Evolutionary conservation across 1,140 invertebrate species (phyloP).

Genomic region (Batillaria attramentaria): DNA sequence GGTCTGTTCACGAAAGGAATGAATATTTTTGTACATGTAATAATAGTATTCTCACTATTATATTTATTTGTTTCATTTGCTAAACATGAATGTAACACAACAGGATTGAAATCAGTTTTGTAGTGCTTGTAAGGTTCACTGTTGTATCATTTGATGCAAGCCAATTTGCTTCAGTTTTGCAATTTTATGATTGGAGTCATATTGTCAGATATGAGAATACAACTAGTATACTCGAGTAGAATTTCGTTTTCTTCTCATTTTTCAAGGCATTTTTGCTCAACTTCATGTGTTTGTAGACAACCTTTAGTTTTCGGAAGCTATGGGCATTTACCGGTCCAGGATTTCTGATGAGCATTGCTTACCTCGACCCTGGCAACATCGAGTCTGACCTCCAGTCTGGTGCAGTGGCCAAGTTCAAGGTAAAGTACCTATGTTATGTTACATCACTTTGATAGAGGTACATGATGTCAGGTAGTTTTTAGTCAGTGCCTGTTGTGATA

Average conservation of each 20-base stretch:
- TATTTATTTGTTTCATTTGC: background rate
- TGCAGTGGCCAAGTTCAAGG: conserved; percentile 84
- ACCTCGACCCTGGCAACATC: conserved; percentile 94
- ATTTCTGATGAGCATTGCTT: conserved; percentile 94
- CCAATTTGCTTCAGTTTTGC: background rate
- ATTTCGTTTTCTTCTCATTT: background rate
- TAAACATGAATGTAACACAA: too few relatives aligned
- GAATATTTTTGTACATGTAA: background rate
- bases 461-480: background rate
- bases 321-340: conserved; percentile 96
- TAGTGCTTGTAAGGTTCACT: background rate
- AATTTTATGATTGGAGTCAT: background rate
- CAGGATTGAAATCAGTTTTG: background rate
- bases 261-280: background rate
- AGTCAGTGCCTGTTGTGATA: background rate
- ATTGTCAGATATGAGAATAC: background rate
- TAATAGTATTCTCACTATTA: background rate
- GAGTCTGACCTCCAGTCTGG: conserved; percentile 93
- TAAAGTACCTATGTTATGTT: conserved; percentile 59
- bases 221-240: background rate
- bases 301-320: conserved; percentile 89
- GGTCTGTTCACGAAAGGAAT: too few relatives aligned
- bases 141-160: background rate
- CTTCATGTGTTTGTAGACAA: background rate
- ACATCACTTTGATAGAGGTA: background rate